Evolutionary conservation across 2,888 invertebrate genomes (phyloP).

Genomic region (Melangyna quadrimaculata): DNA sequence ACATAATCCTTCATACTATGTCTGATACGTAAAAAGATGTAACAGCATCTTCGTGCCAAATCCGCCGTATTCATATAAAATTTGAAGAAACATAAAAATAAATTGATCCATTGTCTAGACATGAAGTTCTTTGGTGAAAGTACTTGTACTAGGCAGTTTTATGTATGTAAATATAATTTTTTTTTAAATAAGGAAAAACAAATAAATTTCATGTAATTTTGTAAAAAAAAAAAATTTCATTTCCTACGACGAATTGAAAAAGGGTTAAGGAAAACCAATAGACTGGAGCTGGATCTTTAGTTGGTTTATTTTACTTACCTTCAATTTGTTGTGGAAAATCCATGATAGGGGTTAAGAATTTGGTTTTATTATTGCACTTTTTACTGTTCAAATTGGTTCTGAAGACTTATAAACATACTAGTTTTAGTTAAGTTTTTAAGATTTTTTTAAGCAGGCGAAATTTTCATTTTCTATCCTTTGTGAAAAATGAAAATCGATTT

Average conservation of each 20-base stretch:
- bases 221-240: background rate
- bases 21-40: background rate
- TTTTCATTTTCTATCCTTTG: conserved; percentile 44
- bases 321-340: conserved; percentile 79
- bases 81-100: background rate
- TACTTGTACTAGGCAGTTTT: background rate
- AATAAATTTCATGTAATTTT: background rate
- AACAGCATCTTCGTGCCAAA: background rate
- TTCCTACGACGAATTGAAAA: conserved; percentile 22
- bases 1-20: background rate
- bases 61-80: background rate
- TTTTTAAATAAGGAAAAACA: background rate
- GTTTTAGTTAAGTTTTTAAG: background rate
- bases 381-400: background rate
- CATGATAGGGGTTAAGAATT: conserved; percentile 72
- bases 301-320: conserved; percentile 73
- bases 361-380: conserved; percentile 10
- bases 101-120: background rate
- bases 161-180: background rate
- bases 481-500: conserved; percentile 66
- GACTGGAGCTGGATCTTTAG: background rate
- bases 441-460: conserved; percentile 22
- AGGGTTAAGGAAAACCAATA: conserved; percentile 49
- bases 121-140: background rate
- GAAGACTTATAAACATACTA: conserved; percentile 34